Evolutionary conservation across 2,888 invertebrate genomes (phyloP).

Genomic region (Trichogramma dendrolimi): DNA sequence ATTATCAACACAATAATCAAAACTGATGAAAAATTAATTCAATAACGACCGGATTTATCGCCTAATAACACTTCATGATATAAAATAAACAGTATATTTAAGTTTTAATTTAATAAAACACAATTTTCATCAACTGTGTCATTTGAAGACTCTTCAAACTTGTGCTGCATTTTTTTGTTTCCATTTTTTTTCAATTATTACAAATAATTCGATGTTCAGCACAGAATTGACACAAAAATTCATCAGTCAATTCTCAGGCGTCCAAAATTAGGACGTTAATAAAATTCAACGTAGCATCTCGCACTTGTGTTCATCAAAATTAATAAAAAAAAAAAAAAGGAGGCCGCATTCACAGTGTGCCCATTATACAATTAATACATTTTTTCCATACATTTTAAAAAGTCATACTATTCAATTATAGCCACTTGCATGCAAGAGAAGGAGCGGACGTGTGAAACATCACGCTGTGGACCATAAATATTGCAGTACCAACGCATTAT

Average conservation of each 20-base stretch:
- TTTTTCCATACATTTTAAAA: too few species aligned
- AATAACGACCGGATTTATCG: slow-evolving; percentile 13
- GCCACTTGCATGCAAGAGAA: too few species aligned
- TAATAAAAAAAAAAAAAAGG: too few species aligned
- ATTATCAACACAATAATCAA: slow-evolving; percentile 17
- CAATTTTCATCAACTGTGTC: slow-evolving; percentile 15
- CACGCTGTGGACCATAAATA: too few species aligned
- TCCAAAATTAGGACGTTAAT: background rate
- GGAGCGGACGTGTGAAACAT: too few species aligned
- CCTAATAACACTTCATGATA: slow-evolving; percentile 14
- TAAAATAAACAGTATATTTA: slow-evolving; percentile 18
- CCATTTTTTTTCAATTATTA: slow-evolving; percentile 9
- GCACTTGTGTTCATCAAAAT: too few species aligned
- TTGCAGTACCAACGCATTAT: too few species aligned
- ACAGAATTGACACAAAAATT: background rate
- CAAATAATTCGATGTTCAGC: slow-evolving; percentile 7
- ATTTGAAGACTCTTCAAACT: slow-evolving; percentile 23
- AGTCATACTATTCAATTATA: too few species aligned
- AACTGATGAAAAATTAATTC: slow-evolving; percentile 13
- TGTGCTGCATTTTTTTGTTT: slow-evolving; percentile 14
- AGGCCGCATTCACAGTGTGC: too few species aligned
- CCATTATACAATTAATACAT: too few species aligned
- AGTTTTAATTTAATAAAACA: slow-evolving; percentile 22
- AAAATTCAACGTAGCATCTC: background rate
- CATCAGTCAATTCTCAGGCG: background rate